Percentiles rank a stretch among this genome's conserved stretches.
phyloP scores from a whole-genome alignment of 2,797 vertebrate species.

The Dermochelys coriacea region DNA sequence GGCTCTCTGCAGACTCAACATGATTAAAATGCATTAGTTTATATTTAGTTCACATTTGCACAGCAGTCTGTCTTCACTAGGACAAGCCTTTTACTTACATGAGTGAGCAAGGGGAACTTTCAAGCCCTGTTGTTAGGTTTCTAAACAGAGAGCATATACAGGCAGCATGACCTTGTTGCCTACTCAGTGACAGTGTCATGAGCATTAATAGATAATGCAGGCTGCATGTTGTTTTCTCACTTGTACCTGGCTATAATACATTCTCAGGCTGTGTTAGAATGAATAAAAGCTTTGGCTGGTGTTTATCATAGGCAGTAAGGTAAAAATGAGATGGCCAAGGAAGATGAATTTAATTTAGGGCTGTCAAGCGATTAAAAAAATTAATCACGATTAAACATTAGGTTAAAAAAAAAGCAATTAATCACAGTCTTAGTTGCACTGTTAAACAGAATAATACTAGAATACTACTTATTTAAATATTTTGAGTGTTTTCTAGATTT shows the following conservation, averaged over 20 bases:
- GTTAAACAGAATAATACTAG: too few species aligned
- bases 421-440: too few species aligned
- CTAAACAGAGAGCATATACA: not conserved
- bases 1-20: not conserved
- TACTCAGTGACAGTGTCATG: not conserved
- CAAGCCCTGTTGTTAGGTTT: not conserved
- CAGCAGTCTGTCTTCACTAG: not conserved
- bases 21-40: not conserved
- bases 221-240: not conserved
- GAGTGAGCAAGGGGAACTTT: not conserved
- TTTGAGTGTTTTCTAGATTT: too few species aligned
- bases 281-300: conserved; percentile 7
- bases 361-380: too few species aligned
- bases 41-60: not conserved
- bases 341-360: not conserved
- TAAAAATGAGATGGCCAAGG: not conserved
- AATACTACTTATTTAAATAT: too few species aligned
- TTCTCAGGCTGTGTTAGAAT: not conserved
- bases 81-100: not conserved
- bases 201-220: conserved; percentile 28
- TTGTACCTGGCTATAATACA: conserved; percentile 19
- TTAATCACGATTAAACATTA: too few species aligned
- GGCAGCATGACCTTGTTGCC: not conserved
- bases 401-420: too few species aligned
- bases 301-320: conserved; percentile 2